Evolutionary conservation across 23 tunicate genomes (phyloP).

Genomic region (Halocynthia roretzi): DNA sequence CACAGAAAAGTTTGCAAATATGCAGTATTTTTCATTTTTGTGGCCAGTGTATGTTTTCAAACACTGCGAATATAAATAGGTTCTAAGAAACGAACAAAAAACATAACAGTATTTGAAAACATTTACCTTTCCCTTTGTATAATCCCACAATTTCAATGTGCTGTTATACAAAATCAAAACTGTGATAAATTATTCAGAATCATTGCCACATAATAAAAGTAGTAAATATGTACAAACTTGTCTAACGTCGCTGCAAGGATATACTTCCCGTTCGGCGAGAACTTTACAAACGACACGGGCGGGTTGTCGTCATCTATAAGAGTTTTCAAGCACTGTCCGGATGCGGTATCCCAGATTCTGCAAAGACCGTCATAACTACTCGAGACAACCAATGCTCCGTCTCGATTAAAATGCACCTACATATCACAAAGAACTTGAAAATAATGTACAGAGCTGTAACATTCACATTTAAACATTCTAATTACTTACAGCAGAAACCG

Average conservation of each 20-base stretch:
- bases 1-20: constrained; percentile 97
- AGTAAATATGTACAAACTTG: constrained; percentile 39
- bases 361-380: constrained; percentile 95
- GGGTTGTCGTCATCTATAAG: constrained; percentile 95
- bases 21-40: constrained; percentile 88
- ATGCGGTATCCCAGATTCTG: constrained; percentile 92
- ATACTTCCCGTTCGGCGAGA: constrained; percentile 97
- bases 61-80: constrained; percentile 32
- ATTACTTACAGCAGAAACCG: constrained; percentile 82
- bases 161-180: constrained; percentile 27
- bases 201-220: neutral
- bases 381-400: constrained; percentile 88
- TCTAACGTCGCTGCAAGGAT: constrained; percentile 94
- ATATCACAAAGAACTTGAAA: neutral
- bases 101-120: neutral
- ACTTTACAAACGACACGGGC: constrained; percentile 90
- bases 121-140: constrained; percentile 90
- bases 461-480: neutral
- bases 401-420: constrained; percentile 94
- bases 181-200: neutral
- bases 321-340: constrained; percentile 95
- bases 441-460: neutral
- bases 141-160: constrained; percentile 95
- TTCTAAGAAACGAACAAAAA: neutral
- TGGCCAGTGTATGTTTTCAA: constrained; percentile 93